These are phyloP conservation scores for Tetramorium bicarinatum DNA, from an alignment of 2,888 invertebrate species.

Conservation along the genomic window DNA sequence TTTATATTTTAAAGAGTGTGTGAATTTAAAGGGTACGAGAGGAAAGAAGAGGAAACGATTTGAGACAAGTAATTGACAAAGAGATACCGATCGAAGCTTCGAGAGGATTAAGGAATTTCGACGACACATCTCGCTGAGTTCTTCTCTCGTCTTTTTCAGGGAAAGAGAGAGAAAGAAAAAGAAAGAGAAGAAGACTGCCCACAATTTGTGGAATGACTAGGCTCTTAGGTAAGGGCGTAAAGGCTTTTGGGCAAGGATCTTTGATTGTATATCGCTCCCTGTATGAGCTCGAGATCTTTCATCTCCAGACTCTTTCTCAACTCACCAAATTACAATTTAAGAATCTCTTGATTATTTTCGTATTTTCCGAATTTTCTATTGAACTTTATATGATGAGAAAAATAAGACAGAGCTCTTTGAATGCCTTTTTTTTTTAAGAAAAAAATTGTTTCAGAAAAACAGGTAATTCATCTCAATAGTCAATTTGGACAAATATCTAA, in stretches of 20 bases:
- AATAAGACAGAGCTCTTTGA: not conserved
- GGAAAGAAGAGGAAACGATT: not conserved
- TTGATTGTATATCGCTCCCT: not conserved
- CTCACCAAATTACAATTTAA: not conserved
- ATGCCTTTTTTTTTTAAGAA: not conserved
- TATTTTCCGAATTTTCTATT: not conserved
- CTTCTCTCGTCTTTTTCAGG: not conserved
- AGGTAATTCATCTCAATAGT: not conserved
- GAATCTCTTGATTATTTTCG: not conserved
- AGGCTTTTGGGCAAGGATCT: not conserved
- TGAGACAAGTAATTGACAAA: not conserved
- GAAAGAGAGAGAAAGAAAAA: conserved; percentile 23
- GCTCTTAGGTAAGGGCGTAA: conserved; percentile 48
- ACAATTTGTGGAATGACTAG: conserved; percentile 71
- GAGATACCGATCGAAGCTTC: not conserved
- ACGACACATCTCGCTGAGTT: not conserved
- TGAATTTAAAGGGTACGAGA: not conserved
- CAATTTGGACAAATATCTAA: not conserved
- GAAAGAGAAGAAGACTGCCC: conserved; percentile 19
- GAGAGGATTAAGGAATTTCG: not conserved
- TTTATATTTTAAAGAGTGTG: conserved; percentile 23
- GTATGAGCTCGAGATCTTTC: not conserved
- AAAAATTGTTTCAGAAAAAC: not conserved
- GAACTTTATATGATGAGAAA: not conserved
- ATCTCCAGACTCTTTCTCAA: not conserved